Percentiles rank a stretch among this genome's conserved stretches.
Evolutionary conservation across 2,797 vertebrate species (phyloP).

Genomic region (Diplodus sargus): DNA sequence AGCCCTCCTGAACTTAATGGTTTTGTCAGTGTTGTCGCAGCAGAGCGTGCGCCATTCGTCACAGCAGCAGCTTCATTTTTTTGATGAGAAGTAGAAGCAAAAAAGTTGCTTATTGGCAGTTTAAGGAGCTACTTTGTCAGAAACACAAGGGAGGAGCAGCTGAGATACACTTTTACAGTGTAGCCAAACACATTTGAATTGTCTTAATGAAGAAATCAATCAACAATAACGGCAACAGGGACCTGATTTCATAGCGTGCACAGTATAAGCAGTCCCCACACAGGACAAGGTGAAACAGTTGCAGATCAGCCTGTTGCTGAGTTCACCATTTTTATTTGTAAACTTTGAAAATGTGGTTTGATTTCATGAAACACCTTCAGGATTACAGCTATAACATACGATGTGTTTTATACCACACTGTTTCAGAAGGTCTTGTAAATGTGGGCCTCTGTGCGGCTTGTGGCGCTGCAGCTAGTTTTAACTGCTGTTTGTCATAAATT

Average conservation of each 20-base stretch:
- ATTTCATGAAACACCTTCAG: background rate
- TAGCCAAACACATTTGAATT: too few relatives aligned
- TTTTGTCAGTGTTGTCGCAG: too few relatives aligned
- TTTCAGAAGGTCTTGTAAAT: too few relatives aligned
- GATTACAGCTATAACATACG: background rate
- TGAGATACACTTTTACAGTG: background rate
- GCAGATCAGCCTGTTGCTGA: background rate
- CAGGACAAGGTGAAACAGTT: background rate
- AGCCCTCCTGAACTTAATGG: too few relatives aligned
- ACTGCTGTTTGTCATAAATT: background rate
- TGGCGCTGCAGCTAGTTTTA: background rate
- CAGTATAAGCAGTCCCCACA: background rate
- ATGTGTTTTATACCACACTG: slow-evolving; percentile 1
- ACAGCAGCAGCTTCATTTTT: too few relatives aligned
- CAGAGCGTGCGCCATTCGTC: too few relatives aligned
- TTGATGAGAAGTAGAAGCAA: too few relatives aligned
- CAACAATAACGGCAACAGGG: too few relatives aligned
- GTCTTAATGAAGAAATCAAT: too few relatives aligned
- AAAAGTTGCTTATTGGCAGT: too few relatives aligned
- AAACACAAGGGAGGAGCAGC: background rate
- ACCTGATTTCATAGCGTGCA: background rate
- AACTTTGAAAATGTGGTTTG: background rate
- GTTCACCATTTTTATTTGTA: background rate
- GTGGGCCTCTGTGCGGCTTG: background rate
- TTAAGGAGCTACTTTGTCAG: background rate